Evolutionary conservation across 2,888 invertebrate species (phyloP).

Genomic region (Keiferia lycopersicella): DNA sequence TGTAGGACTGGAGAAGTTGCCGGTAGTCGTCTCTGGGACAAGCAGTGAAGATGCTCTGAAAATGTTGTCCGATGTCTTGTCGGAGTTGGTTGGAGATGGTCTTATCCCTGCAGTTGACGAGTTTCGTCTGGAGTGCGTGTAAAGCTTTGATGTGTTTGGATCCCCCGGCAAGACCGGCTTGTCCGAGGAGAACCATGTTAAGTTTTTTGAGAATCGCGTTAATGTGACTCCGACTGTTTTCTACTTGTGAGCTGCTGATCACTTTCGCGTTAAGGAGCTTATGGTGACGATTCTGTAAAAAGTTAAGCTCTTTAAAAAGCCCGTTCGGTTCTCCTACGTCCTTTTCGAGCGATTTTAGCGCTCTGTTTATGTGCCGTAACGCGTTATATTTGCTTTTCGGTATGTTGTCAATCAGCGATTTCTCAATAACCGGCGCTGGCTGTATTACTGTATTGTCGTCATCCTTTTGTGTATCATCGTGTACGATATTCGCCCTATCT

Average conservation of each 20-base stretch:
- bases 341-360: slow-evolving; percentile 62
- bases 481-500: slow-evolving; percentile 35
- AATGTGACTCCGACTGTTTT: slow-evolving; percentile 61
- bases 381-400: slow-evolving; percentile 62
- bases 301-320: slow-evolving; percentile 67
- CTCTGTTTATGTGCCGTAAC: slow-evolving; percentile 55
- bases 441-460: not conserved
- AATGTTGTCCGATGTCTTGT: slow-evolving; percentile 75
- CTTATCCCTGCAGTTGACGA: slow-evolving; percentile 55
- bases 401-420: slow-evolving; percentile 41
- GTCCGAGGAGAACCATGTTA: slow-evolving; percentile 82
- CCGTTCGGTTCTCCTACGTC: slow-evolving; percentile 76
- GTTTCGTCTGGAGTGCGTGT: slow-evolving; percentile 54
- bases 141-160: slow-evolving; percentile 68
- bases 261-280: slow-evolving; percentile 61
- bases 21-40: slow-evolving; percentile 63
- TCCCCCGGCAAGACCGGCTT: slow-evolving; percentile 80
- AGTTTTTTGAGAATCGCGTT: slow-evolving; percentile 71
- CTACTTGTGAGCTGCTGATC: slow-evolving; percentile 55
- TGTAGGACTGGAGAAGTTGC: slow-evolving; percentile 57
- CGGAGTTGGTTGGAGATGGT: slow-evolving; percentile 64
- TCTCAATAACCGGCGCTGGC: not conserved
- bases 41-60: slow-evolving; percentile 75
- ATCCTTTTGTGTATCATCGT: slow-evolving; percentile 4
- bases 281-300: slow-evolving; percentile 66